Evolutionary conservation across 2,113 vertebrate genomes (phyloP).

Genomic region (Podarcis cretensis): DNA sequence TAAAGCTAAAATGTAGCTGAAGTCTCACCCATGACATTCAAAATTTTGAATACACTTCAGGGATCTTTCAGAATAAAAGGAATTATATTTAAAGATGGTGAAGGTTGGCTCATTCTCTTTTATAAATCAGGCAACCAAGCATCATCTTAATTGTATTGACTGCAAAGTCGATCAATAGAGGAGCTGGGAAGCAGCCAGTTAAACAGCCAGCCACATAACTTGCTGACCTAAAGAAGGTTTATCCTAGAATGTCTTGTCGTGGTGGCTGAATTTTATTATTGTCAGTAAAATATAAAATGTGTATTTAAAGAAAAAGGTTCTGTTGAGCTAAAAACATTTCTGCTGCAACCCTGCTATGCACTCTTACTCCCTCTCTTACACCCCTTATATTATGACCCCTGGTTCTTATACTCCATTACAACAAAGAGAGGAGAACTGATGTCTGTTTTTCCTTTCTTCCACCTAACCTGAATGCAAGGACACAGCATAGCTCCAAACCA

Average conservation of each 20-base stretch:
- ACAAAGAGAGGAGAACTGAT: too few relatives aligned
- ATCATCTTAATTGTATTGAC: conserved; percentile 6
- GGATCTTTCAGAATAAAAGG: not conserved
- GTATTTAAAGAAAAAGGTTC: not conserved
- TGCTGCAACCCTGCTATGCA: not conserved
- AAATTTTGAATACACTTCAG: not conserved
- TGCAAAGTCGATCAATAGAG: conserved; percentile 61
- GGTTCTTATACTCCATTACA: not conserved
- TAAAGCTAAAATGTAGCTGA: not conserved
- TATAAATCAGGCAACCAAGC: not conserved
- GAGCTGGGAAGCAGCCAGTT: conserved; percentile 55
- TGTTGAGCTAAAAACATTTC: not conserved
- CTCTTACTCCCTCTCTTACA: not conserved
- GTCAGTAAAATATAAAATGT: not conserved
- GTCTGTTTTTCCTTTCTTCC: too few relatives aligned
- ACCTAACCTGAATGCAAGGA: too few relatives aligned
- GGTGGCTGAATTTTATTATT: not conserved
- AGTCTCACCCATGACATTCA: not conserved
- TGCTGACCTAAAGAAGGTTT: conserved; percentile 43
- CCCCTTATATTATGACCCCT: not conserved
- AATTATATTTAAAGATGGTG: conserved; percentile 18
- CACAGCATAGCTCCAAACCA: too few relatives aligned
- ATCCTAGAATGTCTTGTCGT: conserved; percentile 18
- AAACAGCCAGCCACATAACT: conserved; percentile 51
- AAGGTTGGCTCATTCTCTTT: conserved; percentile 30